Percentiles rank a stretch among this genome's conserved stretches.
Conservation (phyloP, 2,113 vertebrate species). For the Prunella fulvescens region DNA sequence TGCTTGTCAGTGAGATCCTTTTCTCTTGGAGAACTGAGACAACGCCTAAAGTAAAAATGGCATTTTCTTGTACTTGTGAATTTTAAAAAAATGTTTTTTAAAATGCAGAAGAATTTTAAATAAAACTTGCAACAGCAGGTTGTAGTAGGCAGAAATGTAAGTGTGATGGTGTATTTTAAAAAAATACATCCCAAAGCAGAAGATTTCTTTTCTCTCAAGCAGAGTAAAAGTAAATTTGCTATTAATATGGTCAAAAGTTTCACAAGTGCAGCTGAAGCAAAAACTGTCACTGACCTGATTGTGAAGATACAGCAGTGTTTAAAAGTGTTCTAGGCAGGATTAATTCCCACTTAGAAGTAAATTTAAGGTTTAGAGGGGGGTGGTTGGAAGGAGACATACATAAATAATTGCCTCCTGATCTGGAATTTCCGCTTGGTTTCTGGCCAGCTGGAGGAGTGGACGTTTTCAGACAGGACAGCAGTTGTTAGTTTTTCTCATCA, state of each 20-base stretch:
- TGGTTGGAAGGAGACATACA: background rate
- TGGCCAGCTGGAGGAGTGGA: conserved; percentile 24
- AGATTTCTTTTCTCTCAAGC: background rate
- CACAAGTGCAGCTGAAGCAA: background rate
- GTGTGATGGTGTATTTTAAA: background rate
- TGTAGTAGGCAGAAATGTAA: conserved; percentile 9
- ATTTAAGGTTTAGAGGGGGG: background rate
- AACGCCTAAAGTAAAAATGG: background rate
- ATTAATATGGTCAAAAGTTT: background rate
- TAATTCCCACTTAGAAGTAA: background rate
- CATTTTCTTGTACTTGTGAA: background rate
- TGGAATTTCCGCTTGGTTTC: conserved; percentile 51
- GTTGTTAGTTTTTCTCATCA: conserved; percentile 14
- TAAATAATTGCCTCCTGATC: conserved; percentile 26
- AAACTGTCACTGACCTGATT: background rate
- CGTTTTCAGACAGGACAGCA: background rate
- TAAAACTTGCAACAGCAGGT: background rate
- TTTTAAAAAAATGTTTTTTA: background rate
- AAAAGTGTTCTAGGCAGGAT: background rate
- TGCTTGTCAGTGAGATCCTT: background rate
- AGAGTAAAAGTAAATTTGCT: background rate
- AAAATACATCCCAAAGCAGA: background rate
- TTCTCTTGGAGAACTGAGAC: background rate
- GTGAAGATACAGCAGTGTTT: background rate
- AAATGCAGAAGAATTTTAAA: background rate